Evolutionary conservation across 2,113 vertebrate species (phyloP).

Genomic region (Nansenia antarctica): DNA sequence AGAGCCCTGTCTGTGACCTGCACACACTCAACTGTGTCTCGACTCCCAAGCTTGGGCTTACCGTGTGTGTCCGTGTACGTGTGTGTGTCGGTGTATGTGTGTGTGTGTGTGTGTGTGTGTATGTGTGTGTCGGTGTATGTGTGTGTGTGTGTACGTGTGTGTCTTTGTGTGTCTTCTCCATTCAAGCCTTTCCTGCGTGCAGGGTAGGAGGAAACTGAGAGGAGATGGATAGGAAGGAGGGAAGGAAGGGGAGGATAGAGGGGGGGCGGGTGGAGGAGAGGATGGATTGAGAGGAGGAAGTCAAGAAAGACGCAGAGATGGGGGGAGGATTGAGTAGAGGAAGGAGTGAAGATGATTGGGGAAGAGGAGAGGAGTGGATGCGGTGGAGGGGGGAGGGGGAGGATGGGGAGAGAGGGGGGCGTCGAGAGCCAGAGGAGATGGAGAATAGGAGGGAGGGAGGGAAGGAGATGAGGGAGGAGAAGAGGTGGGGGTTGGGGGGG

Average conservation of each 20-base stretch:
- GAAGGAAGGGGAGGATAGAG: conserved; percentile 19
- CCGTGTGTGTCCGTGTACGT: conserved; percentile 4
- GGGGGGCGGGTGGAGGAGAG: conserved; percentile 14
- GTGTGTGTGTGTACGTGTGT: conserved; percentile 15
- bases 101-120: neutral
- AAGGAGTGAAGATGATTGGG: neutral
- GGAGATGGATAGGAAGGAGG: conserved; percentile 18
- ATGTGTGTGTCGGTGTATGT: too few relatives aligned
- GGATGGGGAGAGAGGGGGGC: conserved; percentile 2
- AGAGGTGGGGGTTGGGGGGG: conserved; percentile 20
- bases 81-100: conserved; percentile 14
- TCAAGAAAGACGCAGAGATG: too few relatives aligned
- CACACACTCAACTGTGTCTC: neutral
- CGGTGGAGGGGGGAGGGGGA: neutral
- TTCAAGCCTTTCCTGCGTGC: too few relatives aligned
- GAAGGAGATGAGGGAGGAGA: conserved; percentile 6
- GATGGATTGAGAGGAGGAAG: neutral
- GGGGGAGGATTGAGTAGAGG: too few relatives aligned
- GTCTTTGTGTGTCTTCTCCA: too few relatives aligned
- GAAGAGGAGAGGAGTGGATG: neutral
- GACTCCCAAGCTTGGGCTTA: neutral
- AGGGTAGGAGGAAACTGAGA: too few relatives aligned
- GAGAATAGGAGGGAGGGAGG: conserved; percentile 10
- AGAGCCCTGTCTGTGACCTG: conserved; percentile 3
- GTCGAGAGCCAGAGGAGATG: conserved; percentile 13